These are phyloP conservation scores for Dendrocincla fuliginosa DNA, from an alignment of 2,797 vertebrate species.

Conservation along the genomic window DNA sequence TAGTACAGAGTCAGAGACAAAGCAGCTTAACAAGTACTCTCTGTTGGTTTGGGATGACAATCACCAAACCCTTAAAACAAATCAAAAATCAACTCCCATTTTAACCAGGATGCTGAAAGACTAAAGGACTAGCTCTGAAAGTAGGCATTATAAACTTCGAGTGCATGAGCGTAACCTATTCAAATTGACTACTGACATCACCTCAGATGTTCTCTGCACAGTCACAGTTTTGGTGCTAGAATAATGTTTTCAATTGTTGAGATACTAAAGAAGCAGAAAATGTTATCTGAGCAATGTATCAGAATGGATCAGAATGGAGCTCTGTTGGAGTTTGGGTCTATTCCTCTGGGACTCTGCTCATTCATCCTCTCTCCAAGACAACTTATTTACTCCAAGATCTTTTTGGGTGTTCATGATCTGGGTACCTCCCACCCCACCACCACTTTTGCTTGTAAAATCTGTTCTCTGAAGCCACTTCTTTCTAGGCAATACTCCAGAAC, in stretches of 20 bases:
- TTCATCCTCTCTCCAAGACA: slow-evolving; percentile 55
- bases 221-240: neutral
- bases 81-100: neutral
- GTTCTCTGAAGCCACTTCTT: slow-evolving; percentile 67
- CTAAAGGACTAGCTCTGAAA: neutral
- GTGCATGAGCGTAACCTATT: neutral
- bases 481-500: slow-evolving; percentile 74
- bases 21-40: slow-evolving; percentile 2
- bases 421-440: neutral
- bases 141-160: neutral
- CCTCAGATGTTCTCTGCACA: neutral
- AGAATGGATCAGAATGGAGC: neutral
- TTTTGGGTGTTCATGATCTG: neutral
- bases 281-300: neutral
- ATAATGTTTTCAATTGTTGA: neutral
- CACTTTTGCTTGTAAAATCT: slow-evolving; percentile 52
- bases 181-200: neutral
- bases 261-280: neutral
- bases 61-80: neutral
- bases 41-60: neutral
- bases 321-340: neutral
- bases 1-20: neutral
- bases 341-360: slow-evolving; percentile 42
- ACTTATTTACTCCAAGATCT: slow-evolving; percentile 57
- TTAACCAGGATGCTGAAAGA: neutral